These are phyloP conservation scores for Spodoptera litura DNA, from an alignment of 1,140 invertebrate species.

Conservation along the genomic window DNA sequence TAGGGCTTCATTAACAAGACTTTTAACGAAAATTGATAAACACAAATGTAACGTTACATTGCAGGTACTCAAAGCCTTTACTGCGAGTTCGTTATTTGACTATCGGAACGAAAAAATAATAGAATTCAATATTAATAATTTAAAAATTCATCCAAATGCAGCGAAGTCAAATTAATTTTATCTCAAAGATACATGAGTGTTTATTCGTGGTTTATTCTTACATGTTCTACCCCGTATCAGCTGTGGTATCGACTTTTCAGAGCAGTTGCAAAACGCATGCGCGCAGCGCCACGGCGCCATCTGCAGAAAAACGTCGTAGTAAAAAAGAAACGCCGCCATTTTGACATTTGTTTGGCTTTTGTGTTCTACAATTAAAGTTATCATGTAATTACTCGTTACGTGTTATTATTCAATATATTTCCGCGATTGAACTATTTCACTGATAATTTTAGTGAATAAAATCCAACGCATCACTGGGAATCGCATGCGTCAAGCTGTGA, in stretches of 20 bases:
- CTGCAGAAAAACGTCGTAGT: conserved; percentile 60
- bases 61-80: too few species aligned
- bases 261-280: conserved; percentile 69
- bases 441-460: conserved; percentile 56
- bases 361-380: conserved; percentile 73
- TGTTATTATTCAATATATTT: conserved; percentile 58
- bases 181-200: too few species aligned
- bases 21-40: too few species aligned
- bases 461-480: conserved; percentile 61
- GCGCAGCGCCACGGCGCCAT: conserved; percentile 66
- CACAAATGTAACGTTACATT: too few species aligned
- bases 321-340: conserved; percentile 80
- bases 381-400: conserved; percentile 71
- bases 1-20: too few species aligned
- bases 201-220: too few species aligned
- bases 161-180: too few species aligned
- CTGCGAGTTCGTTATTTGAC: too few species aligned
- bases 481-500: conserved; percentile 63
- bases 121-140: too few species aligned
- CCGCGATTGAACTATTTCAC: conserved; percentile 56
- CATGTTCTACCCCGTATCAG: neutral
- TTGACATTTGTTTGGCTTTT: conserved; percentile 85
- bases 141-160: too few species aligned
- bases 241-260: conserved; percentile 61
- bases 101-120: too few species aligned